A percentile compares a stretch with the other conserved stretches of the same genome.
phyloP scores from a whole-genome alignment of 2,888 invertebrate genomes.

The Orchesella flavescens region DNA sequence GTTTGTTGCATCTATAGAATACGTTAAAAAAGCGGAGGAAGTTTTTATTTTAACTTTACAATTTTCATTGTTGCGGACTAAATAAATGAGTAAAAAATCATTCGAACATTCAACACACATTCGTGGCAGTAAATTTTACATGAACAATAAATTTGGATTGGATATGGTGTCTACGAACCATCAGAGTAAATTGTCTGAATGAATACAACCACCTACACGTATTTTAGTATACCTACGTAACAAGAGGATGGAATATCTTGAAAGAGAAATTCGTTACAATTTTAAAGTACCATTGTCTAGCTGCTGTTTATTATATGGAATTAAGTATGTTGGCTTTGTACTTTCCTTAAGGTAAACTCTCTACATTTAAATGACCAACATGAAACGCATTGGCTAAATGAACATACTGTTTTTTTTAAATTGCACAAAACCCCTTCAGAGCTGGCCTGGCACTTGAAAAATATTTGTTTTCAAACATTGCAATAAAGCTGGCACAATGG shows the following conservation, averaged over 20 bases:
- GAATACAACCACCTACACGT: neutral
- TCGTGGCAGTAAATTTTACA: neutral
- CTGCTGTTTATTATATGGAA: neutral
- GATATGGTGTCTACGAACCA: conserved; percentile 2
- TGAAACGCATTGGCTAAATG: no score
- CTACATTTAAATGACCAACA: no score
- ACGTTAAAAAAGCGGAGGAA: no score
- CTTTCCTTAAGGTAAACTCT: no score
- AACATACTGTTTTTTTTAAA: no score
- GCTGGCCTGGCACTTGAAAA: neutral
- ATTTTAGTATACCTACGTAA: neutral
- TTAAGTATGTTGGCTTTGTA: neutral
- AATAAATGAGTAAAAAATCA: no score
- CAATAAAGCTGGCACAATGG: conserved; percentile 47
- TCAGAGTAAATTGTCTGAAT: neutral
- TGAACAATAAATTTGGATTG: neutral
- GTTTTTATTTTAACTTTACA: no score
- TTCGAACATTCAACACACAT: neutral
- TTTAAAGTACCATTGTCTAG: conserved; percentile 1
- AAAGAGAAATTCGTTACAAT: conserved; percentile 40
- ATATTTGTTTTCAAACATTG: neutral
- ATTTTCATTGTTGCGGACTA: no score
- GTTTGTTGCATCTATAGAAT: no score
- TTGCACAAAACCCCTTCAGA: no score
- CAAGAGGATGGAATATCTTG: conserved; percentile 47